Base-by-base conservation (phyloP, 2,113 vertebrate species). In the Oreotrochilus melanogaster region DNA sequence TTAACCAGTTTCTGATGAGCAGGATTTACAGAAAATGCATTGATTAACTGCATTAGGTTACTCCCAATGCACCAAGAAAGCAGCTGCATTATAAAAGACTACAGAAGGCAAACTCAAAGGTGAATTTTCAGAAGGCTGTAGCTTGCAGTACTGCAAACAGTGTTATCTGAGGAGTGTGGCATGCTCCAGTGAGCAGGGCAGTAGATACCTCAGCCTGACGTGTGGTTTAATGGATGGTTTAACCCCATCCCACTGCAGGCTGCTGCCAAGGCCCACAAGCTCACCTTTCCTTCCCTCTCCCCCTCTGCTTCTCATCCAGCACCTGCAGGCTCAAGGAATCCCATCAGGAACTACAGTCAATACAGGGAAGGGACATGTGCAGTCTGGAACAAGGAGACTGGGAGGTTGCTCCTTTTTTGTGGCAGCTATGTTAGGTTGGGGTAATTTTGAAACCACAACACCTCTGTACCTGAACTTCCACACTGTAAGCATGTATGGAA, bases 1-100 rank as follows among this genome's bases (percentile, higher is more conserved):
- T 86, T 93, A 96, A 97, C 95, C 88, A 78, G 96, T 96, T 97
- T 92, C 93, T 84, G 72, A 70, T n/a, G 60, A 93, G 76, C 39
- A 53, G 64, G 72, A 93, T 53, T 88, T 61, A 57, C 35, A 90
- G 88, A 25, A 96, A 94, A 92, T 6, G 43, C 69, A 81, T 88
- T 0, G 14, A 88, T 70, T 39, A 80, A 86, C 28, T 6, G 56
- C 0, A 0, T 62, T 86, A 47, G 48, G 86, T 84, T 71, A 78
- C 80, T 92, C 53, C 53, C 83, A 71, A 3, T 0, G 48, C 48
- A 78, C 71, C 42, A 56, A 56, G 69, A 54, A 92, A 67, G 51
- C 1, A 50, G 69, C 66, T 72, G 50, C 45, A 2, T 14, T 57
- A 28, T 7, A 31, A 64, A 60, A 64, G 60, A 39, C 24, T 35